Conservation (phyloP, 2,797 vertebrate genomes). For the Mormyrops attenuatus region DNA sequence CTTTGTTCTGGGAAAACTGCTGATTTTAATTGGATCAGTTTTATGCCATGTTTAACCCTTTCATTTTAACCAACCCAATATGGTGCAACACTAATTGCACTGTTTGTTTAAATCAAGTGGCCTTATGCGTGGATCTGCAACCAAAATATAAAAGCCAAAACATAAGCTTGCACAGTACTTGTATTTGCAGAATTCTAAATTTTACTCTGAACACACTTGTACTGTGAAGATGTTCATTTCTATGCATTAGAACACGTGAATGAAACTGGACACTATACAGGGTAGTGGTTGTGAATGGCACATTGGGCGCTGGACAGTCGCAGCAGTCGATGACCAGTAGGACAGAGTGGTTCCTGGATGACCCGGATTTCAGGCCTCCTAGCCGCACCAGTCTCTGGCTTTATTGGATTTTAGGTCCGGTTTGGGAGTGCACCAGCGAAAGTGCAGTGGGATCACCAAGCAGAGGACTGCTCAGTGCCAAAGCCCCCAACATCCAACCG, state of each 20-base stretch:
- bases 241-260: background rate
- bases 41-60: background rate
- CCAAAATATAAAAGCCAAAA: background rate
- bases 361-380: slow-evolving; percentile 33
- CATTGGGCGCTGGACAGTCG: background rate
- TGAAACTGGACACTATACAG: background rate
- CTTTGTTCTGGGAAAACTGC: background rate
- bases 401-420: background rate
- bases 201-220: background rate
- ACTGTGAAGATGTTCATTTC: background rate
- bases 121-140: background rate
- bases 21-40: background rate
- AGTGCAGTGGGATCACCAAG: background rate
- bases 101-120: background rate
- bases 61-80: background rate
- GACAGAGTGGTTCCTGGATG: slow-evolving; percentile 39
- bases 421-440: background rate
- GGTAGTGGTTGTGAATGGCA: background rate
- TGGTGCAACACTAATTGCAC: background rate
- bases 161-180: background rate
- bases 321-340: slow-evolving; percentile 51
- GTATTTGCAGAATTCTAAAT: background rate
- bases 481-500: background rate
- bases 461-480: background rate
- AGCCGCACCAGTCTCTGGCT: slow-evolving; percentile 7